Evolutionary conservation across 2,888 invertebrate genomes (phyloP), one percentile per base, ranked within the genome.

Genomic region (Xanthostigma xanthostigma): DNA sequence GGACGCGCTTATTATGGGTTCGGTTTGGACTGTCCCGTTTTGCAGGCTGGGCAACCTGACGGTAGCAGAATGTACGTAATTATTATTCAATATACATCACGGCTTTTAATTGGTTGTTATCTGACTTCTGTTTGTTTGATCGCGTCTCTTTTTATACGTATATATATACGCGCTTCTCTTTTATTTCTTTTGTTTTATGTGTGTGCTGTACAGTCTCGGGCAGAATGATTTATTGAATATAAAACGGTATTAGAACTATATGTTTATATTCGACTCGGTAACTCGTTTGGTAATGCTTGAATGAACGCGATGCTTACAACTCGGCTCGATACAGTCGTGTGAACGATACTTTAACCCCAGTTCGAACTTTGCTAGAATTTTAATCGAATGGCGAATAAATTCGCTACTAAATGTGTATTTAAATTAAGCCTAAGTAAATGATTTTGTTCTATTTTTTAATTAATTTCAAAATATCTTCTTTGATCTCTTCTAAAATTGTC

Each of bases 91-190:
- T 66, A 66, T 64, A 64, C 66, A 63, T 65, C 66, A 65, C 64
- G 64, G 62, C 65, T 66, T 67, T 67, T 68, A 68, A 68, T 68
- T 68, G 67, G 67, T 64, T 63, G 63, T 64, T 65, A 66, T 66
- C 64, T 63, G 56, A 53, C 49, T 51, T 49, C 48, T 45, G 52
- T 49, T 55, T 51, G 54, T 51, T 38, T n/a, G 38, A 38, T n/a
- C 38, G 12, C 12, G 53, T 48, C 45, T 50, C 45, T 54, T 51
- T 53, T 55, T 50, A 49, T 50, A 50, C 49, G 53, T n/a, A n/a
- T n/a, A n/a, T n/a, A n/a, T 52, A 49, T 49, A 44, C 46, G 42
- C 41, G 34, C 48, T 12, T 51, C 39, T 49, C 44, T 53, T 47
- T 41, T 48, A 9, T 39, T 39, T 12, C 12, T 39, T 39, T 12